Base-by-base conservation (phyloP, 2,113 vertebrate species). In the Hoplias malabaricus region DNA sequence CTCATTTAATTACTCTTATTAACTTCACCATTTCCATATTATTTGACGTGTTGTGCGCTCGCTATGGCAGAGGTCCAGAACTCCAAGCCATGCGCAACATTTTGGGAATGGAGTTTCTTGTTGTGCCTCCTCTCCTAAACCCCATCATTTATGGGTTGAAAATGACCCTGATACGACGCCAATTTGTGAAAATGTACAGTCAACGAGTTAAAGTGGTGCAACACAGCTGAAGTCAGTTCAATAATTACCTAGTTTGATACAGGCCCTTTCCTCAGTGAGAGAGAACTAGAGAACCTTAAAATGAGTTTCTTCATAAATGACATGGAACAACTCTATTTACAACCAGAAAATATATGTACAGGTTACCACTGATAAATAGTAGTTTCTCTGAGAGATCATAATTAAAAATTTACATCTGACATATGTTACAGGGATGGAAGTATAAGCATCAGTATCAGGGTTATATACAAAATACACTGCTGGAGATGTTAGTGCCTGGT, bases 101-200 rank as follows among this genome's bases (percentile, higher is more conserved):
- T 12, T 84, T 89, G 8, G 85, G 85, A 29, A 80, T 89, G 2
- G 87, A 88, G 23, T 84, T 84, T 75, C 48, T 81, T 13, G 23
- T 84, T 31, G 61, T 74, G 19, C 75, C 78, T 54, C 79, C 82
- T 0, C n/a, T 84, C 21, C 48, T 84, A 4, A 81, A 80, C 34
- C 79, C 79, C 2, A 63, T 83, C 31, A 67, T 83, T 72, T 83
- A 83, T 79, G 81, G 73, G 31, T 34, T 74, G 13, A 74, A 48
- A 63, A 43, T 63, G 11, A 48, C 40, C 5, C 72, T 48, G n/a
- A 74, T 74, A 14, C 57, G 42, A 10, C 57, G 40, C 3, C 27
- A 29, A 13, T 50, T 74, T 48, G 29, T 48, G 3, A n/a, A 54
- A 46, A 48, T 48, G 66, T 68, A 48, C 40, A 68, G 66, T 12